phyloP scores from a whole-genome alignment of 2,888 invertebrate genomes.

The Dexiosoma caninum region DNA sequence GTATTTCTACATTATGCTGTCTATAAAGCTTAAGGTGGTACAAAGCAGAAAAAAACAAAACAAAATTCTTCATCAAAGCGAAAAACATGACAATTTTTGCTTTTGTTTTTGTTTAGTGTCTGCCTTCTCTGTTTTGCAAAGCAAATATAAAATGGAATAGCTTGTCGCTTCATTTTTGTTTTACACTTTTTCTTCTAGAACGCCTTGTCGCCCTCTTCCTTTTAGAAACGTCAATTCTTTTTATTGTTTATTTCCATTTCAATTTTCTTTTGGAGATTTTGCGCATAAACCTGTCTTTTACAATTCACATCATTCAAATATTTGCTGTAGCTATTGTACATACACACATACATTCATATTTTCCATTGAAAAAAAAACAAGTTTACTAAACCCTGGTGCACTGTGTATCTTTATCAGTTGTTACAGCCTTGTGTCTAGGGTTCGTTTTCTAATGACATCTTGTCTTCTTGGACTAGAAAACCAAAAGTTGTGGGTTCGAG shows the following conservation, averaged over 20 bases:
- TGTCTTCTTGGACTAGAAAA: too few species aligned
- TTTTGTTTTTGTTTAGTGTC: neutral
- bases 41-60: neutral
- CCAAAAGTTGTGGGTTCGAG: too few species aligned
- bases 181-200: neutral
- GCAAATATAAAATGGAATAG: neutral
- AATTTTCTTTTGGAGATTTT: slow-evolving; percentile 11
- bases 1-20: neutral
- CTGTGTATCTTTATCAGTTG: too few species aligned
- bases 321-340: too few species aligned
- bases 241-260: slow-evolving; percentile 61
- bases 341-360: too few species aligned
- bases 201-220: slow-evolving; percentile 6
- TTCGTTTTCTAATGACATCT: too few species aligned
- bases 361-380: too few species aligned
- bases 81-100: slow-evolving; percentile 2
- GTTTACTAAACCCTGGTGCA: too few species aligned
- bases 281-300: slow-evolving; percentile 7
- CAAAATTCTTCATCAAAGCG: neutral
- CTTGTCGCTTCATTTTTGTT: slow-evolving; percentile 24
- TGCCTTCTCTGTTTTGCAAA: neutral
- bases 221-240: slow-evolving; percentile 16
- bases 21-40: neutral
- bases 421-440: too few species aligned
- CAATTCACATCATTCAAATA: neutral